Conservation (phyloP, 2,797 vertebrate species). For the Paratrypauchen microcephalus region DNA sequence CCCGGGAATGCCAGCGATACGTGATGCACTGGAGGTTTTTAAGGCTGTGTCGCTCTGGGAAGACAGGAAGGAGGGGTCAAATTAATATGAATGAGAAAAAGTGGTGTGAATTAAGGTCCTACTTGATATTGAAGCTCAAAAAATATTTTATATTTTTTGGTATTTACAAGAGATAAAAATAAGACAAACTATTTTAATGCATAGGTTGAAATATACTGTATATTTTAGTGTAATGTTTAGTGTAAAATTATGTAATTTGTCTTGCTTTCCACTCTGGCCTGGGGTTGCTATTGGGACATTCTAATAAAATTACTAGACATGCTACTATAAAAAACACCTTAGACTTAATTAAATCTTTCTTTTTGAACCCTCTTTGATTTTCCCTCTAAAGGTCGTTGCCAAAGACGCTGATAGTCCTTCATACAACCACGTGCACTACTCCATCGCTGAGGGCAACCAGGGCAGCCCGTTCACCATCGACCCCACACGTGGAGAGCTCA, state of each 20-base stretch:
- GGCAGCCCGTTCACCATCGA: slow-evolving; percentile 94
- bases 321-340: not conserved
- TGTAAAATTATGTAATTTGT: too few species aligned
- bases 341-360: not conserved
- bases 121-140: not conserved
- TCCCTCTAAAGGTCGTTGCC: slow-evolving; percentile 84
- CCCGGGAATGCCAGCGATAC: slow-evolving; percentile 31
- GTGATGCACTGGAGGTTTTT: slow-evolving; percentile 30
- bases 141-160: too few species aligned
- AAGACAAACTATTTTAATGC: not conserved
- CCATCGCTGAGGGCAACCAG: slow-evolving; percentile 90
- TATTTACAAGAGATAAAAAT: not conserved
- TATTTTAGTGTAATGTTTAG: too few species aligned
- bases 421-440: slow-evolving; percentile 85
- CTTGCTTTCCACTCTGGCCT: too few species aligned
- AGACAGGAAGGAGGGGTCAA: slow-evolving; percentile 4
- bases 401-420: slow-evolving; percentile 93
- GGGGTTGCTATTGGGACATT: too few species aligned
- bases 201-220: too few species aligned
- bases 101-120: not conserved
- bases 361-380: slow-evolving; percentile 6
- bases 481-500: slow-evolving; percentile 86
- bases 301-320: not conserved
- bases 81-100: slow-evolving; percentile 1
- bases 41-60: slow-evolving; percentile 12